Evolutionary conservation across 1,140 invertebrate genomes (phyloP).

Genomic region (Drosophila aff.): DNA sequence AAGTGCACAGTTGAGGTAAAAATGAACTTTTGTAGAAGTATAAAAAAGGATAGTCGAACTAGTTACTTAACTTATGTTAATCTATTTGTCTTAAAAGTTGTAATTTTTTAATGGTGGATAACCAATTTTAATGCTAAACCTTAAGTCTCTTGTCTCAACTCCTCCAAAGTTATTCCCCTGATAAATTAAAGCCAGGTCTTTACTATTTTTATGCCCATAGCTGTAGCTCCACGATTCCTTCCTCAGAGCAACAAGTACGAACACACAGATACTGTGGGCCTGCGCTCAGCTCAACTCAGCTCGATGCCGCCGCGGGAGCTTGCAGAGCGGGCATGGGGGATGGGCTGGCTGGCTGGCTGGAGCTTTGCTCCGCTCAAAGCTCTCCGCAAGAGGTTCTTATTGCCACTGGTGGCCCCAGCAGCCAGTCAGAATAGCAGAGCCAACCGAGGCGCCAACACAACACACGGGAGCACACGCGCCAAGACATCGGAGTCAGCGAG

Average conservation of each 20-base stretch:
- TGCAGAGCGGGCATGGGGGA: slow-evolving; percentile 3
- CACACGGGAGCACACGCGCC: slow-evolving; percentile 27
- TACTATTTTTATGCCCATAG: background rate
- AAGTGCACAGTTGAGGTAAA: background rate
- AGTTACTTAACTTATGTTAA: background rate
- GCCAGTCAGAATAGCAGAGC: slow-evolving; percentile 63
- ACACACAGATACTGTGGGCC: slow-evolving; percentile 45
- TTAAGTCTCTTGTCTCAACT: background rate
- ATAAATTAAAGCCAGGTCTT: background rate
- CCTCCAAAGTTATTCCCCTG: background rate
- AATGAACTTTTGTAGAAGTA: background rate
- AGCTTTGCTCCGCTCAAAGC: slow-evolving; percentile 64
- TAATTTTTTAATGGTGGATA: background rate
- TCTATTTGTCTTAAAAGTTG: background rate
- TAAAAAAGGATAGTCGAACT: too few species aligned
- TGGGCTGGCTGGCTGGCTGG: background rate
- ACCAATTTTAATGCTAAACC: background rate
- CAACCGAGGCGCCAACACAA: slow-evolving; percentile 48
- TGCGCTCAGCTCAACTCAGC: slow-evolving; percentile 31
- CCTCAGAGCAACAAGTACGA: slow-evolving; percentile 61
- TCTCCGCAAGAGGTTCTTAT: slow-evolving; percentile 67
- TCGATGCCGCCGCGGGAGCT: slow-evolving; percentile 25
- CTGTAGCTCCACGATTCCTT: slow-evolving; percentile 9
- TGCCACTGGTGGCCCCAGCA: slow-evolving; percentile 41
- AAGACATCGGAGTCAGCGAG: background rate